These are phyloP conservation scores for Rhyacophila evoluta DNA, from an alignment of 2,888 invertebrate species.

Conservation along the genomic window DNA sequence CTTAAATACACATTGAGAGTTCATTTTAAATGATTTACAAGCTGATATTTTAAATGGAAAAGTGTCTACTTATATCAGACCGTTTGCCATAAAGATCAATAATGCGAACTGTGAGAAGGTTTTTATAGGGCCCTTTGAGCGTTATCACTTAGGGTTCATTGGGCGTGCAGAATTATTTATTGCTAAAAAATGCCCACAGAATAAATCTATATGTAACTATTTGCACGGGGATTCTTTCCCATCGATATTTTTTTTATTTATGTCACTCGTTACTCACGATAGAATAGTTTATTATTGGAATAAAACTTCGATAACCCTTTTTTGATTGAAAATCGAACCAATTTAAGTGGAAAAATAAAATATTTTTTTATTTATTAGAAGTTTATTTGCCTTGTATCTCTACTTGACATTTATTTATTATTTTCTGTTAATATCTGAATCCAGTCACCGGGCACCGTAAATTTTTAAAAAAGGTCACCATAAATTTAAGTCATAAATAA, in stretches of 20 bases:
- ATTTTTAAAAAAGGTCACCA: too few relatives aligned
- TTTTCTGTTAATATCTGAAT: too few relatives aligned
- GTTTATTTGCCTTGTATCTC: not conserved
- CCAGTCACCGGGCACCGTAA: too few relatives aligned
- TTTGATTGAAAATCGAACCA: conserved; percentile 13
- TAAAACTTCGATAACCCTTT: conserved; percentile 20
- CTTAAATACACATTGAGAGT: too few relatives aligned
- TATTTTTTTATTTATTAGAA: conserved; percentile 3
- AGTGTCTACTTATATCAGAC: not conserved
- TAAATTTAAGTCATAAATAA: too few relatives aligned
- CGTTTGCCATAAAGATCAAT: conserved; percentile 2
- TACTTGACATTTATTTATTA: not conserved
- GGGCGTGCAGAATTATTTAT: conserved; percentile 18
- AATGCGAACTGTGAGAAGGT: not conserved
- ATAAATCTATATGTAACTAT: not conserved
- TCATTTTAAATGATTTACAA: too few relatives aligned
- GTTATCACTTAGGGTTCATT: conserved; percentile 8
- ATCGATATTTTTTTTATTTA: conserved; percentile 11
- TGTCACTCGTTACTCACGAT: not conserved
- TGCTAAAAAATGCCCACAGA: not conserved
- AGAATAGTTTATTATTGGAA: conserved; percentile 5
- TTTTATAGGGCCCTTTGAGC: not conserved
- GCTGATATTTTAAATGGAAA: not conserved
- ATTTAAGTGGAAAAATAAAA: not conserved
- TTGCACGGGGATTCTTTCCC: not conserved